Evolutionary conservation across 1,140 invertebrate species (phyloP), one percentile per base, ranked within the genome.

Genomic region (Diploscapter pachys): DNA sequence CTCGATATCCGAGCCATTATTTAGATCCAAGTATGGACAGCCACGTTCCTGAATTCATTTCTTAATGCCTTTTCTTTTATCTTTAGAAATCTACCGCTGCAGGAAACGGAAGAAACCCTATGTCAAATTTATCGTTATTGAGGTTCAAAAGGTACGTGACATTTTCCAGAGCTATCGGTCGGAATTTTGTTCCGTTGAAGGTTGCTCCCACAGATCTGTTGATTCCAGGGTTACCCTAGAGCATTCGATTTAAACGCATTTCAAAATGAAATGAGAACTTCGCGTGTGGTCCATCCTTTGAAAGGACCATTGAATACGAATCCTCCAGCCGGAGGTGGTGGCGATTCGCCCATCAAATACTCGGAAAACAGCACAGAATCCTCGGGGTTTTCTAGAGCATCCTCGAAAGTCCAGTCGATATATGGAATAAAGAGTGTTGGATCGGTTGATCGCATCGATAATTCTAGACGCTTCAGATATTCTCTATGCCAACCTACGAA

Each of bases 401-500:
- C 8, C 9, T 65, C 63, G 6, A 65, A 8, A 8, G 63, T 9
- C 13, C 8, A 9, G 31, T 65, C 63, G 13, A 13, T 31, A 50
- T 65, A 65, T 31, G 63, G 63, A 65, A 65, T 6, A 8, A 31
- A 6, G 31, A 65, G 13, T 9, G 63, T 9, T 9, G 63, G 63
- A 31, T 65, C 63, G 8, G 51, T 31, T 65, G 13, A 50, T 8
- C 63, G 63, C 13, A 65, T 13, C 8, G 63, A 9, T 65, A 65
- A 31, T 65, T 65, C 63, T 8, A 65, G 6, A 13, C 63, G 13
- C 51, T 65, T 65, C 31, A 65, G 51, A 31, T 31, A 65, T 31
- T 65, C 63, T 50, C 63, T 65, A 31, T 65, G 63, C 63, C 63
- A 65, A 31, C 13, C 13, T 8, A 65, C 6, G 51, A 65, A 65